These are phyloP conservation scores for Lophotis ruficrista DNA, from an alignment of 2,113 vertebrate species.

Conservation along the genomic window DNA sequence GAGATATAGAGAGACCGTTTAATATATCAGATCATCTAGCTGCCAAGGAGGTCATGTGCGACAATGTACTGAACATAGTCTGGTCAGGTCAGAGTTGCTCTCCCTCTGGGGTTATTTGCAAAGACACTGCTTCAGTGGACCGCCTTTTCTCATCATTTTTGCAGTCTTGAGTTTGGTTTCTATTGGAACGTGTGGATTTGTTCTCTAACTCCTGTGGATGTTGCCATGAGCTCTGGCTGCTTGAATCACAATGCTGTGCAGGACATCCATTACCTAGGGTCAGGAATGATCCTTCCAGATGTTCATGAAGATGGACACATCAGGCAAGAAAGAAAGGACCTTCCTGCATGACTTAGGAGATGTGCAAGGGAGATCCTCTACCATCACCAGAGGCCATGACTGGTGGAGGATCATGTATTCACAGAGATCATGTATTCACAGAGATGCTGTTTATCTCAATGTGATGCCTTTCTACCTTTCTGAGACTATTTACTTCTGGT, in stretches of 20 bases:
- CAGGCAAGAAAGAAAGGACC: neutral
- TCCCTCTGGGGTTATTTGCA: neutral
- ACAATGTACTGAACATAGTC: neutral
- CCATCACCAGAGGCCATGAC: rapidly evolving
- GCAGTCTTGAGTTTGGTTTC: neutral
- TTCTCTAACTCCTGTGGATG: neutral
- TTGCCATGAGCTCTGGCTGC: neutral
- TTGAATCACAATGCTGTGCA: neutral
- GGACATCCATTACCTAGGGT: neutral
- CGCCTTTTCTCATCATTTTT: rapidly evolving
- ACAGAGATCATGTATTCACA: neutral
- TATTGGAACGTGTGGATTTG: neutral
- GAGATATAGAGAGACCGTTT: neutral
- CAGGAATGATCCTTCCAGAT: neutral
- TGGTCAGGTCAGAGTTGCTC: neutral
- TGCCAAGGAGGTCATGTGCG: neutral
- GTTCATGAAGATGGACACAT: rapidly evolving
- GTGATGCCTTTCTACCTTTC: neutral
- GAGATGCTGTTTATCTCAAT: neutral
- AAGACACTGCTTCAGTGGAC: neutral
- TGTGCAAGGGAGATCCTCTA: neutral
- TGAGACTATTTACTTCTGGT: neutral
- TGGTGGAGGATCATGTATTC: too few relatives aligned
- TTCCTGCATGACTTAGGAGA: neutral
- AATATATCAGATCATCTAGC: neutral